phyloP scores from a whole-genome alignment of 2,888 invertebrate species.

The Apodemia duryi region DNA sequence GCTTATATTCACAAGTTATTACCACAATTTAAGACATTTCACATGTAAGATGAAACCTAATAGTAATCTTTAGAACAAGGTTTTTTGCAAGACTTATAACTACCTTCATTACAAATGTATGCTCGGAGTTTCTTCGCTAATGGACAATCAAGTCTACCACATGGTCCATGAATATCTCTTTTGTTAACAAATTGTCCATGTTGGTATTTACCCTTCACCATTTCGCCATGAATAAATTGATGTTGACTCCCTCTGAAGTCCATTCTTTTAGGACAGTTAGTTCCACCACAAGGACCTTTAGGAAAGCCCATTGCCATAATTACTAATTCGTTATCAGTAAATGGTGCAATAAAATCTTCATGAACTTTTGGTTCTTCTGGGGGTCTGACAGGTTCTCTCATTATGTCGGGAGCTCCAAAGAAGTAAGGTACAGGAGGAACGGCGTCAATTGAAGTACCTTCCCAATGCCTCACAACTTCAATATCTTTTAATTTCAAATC shows the following conservation, averaged over 20 bases:
- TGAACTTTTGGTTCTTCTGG: constrained; percentile 47
- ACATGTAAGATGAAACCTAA: constrained; percentile 29
- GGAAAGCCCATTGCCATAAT: constrained; percentile 74
- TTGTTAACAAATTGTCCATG: constrained; percentile 69
- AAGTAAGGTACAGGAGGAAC: constrained; percentile 66
- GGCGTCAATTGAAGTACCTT: constrained; percentile 59
- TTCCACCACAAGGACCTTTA: constrained; percentile 73
- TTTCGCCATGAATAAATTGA: constrained; percentile 64
- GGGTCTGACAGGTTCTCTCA: constrained; percentile 55
- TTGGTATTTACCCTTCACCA: constrained; percentile 59
- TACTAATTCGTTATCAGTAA: constrained; percentile 56
- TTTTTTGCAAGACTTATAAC: constrained; percentile 64
- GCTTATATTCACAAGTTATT: not conserved
- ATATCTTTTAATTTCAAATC: constrained; percentile 64
- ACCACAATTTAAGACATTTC: no score
- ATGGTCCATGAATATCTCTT: constrained; percentile 69
- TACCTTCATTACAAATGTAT: constrained; percentile 60
- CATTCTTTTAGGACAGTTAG: constrained; percentile 67
- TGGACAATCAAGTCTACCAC: constrained; percentile 69
- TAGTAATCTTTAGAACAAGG: constrained; percentile 65
- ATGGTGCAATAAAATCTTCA: constrained; percentile 66
- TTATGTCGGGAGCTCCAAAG: constrained; percentile 66
- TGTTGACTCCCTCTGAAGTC: constrained; percentile 68
- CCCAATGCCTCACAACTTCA: constrained; percentile 71
- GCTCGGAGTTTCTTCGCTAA: constrained; percentile 63